These are phyloP conservation scores for Atta colombica DNA, from an alignment of 1,140 invertebrate species.

Conservation along the genomic window DNA sequence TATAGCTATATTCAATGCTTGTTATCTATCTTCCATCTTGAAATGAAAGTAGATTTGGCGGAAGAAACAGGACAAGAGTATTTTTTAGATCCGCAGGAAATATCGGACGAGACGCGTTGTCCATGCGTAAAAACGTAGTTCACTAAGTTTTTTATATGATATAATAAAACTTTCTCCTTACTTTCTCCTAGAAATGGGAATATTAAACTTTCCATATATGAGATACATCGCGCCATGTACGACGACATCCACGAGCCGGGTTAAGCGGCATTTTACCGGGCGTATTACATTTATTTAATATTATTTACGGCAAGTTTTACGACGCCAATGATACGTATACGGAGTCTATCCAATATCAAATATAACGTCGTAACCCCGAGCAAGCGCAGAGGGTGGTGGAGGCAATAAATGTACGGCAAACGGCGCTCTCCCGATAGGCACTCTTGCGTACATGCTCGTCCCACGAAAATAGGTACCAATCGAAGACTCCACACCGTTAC, in stretches of 20 bases:
- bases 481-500: constrained; percentile 61
- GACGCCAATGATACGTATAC: constrained; percentile 85
- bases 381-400: constrained; percentile 78
- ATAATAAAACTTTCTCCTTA: constrained; percentile 54
- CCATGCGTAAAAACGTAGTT: constrained; percentile 15
- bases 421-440: constrained; percentile 83
- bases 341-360: constrained; percentile 86
- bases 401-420: constrained; percentile 87
- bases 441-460: constrained; percentile 78
- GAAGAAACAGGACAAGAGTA: constrained; percentile 14
- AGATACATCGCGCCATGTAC: constrained; percentile 35
- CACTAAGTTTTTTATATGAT: constrained; percentile 30
- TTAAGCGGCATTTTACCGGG: constrained; percentile 82
- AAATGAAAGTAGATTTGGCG: constrained; percentile 40
- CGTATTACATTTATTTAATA: constrained; percentile 87
- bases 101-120: constrained; percentile 38
- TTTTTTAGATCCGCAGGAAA: constrained; percentile 58
- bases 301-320: constrained; percentile 86
- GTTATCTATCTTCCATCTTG: constrained; percentile 60
- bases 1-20: constrained; percentile 21
- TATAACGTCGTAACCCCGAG: constrained; percentile 85
- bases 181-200: constrained; percentile 39
- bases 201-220: constrained; percentile 65
- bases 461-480: constrained; percentile 78
- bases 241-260: constrained; percentile 41